phyloP scores from a whole-genome alignment of 2,113 vertebrate genomes.

The Melanotaenia duboulayi region DNA sequence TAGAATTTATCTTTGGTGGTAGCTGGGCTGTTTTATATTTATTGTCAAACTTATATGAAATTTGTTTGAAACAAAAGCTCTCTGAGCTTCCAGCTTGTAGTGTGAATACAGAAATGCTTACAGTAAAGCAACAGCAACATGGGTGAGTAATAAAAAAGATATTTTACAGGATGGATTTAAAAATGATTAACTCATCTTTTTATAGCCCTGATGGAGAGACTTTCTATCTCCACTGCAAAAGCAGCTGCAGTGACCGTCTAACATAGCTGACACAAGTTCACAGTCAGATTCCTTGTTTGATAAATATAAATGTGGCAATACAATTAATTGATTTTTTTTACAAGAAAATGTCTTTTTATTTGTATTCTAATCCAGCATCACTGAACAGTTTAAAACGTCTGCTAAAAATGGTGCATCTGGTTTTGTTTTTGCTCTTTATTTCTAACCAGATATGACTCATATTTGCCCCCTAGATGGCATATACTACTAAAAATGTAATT shows the following conservation, averaged over 20 bases:
- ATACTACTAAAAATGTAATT: too few species aligned
- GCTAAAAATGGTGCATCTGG: too few species aligned
- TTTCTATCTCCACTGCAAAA: conserved; percentile 15
- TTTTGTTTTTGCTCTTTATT: too few species aligned
- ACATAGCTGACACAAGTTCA: conserved; percentile 13
- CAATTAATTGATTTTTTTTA: conserved; percentile 55
- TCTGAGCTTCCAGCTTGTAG: conserved; percentile 9
- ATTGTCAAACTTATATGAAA: conserved; percentile 32
- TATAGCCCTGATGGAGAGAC: conserved; percentile 43
- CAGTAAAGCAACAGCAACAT: conserved; percentile 19
- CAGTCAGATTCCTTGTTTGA: conserved; percentile 34
- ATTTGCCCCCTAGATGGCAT: too few species aligned
- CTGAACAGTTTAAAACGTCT: too few species aligned
- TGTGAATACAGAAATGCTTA: conserved; percentile 30
- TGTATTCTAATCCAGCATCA: not conserved
- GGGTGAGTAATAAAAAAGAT: conserved; percentile 23
- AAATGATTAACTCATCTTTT: conserved; percentile 52
- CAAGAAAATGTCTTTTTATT: conserved; percentile 8
- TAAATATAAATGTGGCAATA: conserved; percentile 53
- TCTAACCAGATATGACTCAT: too few species aligned
- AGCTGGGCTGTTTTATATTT: conserved; percentile 21
- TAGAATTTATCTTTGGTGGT: conserved; percentile 49
- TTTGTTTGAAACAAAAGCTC: conserved; percentile 32
- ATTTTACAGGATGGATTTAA: conserved; percentile 45
- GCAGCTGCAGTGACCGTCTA: conserved; percentile 46